Percentiles rank a stretch among this genome's conserved stretches.
Conservation (phyloP, 1,140 invertebrate species). For the Marisa cornuarietis region DNA sequence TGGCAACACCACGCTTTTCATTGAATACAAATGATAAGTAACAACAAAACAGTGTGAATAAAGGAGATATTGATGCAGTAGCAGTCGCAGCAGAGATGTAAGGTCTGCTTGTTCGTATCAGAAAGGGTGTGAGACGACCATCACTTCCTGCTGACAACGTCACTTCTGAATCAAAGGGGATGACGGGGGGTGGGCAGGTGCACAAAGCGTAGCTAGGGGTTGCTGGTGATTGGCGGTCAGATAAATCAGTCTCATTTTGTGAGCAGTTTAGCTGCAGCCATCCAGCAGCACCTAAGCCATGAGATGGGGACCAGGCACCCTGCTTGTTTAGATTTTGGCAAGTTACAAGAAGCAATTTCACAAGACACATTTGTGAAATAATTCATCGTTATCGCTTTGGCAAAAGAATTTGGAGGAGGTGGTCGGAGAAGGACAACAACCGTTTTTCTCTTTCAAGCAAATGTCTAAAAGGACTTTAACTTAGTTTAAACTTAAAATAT, state of each 20-base stretch:
- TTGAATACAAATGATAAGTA: constrained; percentile 10
- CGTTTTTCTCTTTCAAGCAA: neutral
- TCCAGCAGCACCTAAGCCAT: too few species aligned
- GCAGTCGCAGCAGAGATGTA: neutral
- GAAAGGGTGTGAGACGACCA: neutral
- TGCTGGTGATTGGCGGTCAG: too few species aligned
- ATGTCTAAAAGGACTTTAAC: neutral
- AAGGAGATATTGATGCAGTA: neutral
- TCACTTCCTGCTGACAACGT: neutral
- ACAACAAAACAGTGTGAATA: neutral
- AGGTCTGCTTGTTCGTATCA: neutral
- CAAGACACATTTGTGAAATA: neutral
- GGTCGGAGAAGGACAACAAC: neutral
- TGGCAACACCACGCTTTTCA: constrained; percentile 3
- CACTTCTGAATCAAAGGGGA: neutral
- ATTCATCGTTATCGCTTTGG: neutral
- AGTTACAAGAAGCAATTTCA: neutral
- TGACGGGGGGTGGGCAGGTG: neutral
- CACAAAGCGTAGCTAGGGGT: too few species aligned
- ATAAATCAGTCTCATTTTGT: too few species aligned
- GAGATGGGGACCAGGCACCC: too few species aligned
- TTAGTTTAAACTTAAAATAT: neutral
- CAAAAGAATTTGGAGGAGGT: neutral
- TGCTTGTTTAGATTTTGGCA: neutral
- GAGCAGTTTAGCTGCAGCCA: too few species aligned